These are phyloP conservation scores for Reticulitermes speratus DNA, from an alignment of 1,140 invertebrate species.

Conservation along the genomic window DNA sequence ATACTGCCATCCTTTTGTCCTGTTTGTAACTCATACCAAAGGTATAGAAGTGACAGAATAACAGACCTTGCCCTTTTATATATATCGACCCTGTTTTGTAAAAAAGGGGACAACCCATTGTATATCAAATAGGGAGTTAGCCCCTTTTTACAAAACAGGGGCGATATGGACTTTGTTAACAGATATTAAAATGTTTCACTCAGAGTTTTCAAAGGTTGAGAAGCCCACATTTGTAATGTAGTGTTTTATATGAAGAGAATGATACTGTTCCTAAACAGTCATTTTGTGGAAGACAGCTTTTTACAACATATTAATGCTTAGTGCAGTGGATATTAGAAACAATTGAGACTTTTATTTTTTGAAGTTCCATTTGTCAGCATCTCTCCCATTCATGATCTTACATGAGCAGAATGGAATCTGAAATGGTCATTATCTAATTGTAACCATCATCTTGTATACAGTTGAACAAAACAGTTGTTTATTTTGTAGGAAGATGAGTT, in stretches of 20 bases:
- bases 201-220: background rate
- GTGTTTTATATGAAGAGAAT: background rate
- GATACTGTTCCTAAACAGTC: background rate
- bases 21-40: no score
- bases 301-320: background rate
- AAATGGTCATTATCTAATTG: background rate
- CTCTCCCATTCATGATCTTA: background rate
- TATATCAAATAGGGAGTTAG: no score
- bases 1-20: no score
- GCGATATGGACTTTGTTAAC: no score
- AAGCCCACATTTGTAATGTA: background rate
- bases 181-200: background rate
- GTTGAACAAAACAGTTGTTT: background rate
- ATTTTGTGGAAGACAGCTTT: constrained; percentile 13
- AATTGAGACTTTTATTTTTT: constrained; percentile 3
- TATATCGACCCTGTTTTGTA: no score
- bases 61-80: no score
- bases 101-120: no score
- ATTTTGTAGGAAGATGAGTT: background rate
- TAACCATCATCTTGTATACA: background rate
- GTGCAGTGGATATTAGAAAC: background rate
- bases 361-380: background rate
- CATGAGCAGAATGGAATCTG: background rate
- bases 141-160: no score
- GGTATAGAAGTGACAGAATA: no score